A percentile compares a stretch with the other conserved stretches of the same genome.
Conservation (phyloP, 2,888 invertebrate species). For the Coleophora deauratella region DNA sequence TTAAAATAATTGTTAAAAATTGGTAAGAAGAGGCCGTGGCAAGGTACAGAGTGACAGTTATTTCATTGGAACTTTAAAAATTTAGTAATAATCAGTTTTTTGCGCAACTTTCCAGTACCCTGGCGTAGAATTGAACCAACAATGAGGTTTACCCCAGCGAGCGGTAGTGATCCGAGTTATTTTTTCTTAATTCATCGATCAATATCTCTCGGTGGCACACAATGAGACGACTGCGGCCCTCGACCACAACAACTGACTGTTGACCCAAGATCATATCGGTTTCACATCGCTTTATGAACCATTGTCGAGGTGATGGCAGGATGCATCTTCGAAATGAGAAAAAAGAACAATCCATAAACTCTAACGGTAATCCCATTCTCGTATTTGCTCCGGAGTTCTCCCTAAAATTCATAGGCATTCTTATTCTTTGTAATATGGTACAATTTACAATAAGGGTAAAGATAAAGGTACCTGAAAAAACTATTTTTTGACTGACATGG, state of each 20-base stretch:
- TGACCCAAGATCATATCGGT: constrained; percentile 58
- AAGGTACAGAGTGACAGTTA: too few species aligned
- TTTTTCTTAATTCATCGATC: constrained; percentile 44
- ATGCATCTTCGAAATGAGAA: constrained; percentile 28
- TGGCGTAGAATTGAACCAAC: constrained; percentile 12
- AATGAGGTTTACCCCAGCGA: constrained; percentile 13
- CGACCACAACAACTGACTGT: constrained; percentile 52
- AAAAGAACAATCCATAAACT: constrained; percentile 3
- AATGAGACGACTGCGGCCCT: constrained; percentile 28
- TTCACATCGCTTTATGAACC: constrained; percentile 45
- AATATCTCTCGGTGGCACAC: constrained; percentile 38
- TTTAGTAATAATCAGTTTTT: not conserved
- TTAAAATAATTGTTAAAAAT: too few species aligned
- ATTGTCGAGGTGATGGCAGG: constrained; percentile 45
- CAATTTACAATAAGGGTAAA: too few species aligned
- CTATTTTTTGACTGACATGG: too few species aligned
- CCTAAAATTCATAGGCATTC: too few species aligned
- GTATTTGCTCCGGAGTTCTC: not conserved
- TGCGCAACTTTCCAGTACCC: not conserved
- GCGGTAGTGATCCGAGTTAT: constrained; percentile 30
- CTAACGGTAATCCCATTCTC: constrained; percentile 6
- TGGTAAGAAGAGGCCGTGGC: too few species aligned
- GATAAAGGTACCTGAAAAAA: too few species aligned
- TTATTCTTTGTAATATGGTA: too few species aligned
- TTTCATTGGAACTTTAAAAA: not conserved